A percentile compares a stretch with the other conserved stretches of the same genome.
phyloP scores from a whole-genome alignment of 2,888 invertebrate species.

The Podabrus alpinus region DNA sequence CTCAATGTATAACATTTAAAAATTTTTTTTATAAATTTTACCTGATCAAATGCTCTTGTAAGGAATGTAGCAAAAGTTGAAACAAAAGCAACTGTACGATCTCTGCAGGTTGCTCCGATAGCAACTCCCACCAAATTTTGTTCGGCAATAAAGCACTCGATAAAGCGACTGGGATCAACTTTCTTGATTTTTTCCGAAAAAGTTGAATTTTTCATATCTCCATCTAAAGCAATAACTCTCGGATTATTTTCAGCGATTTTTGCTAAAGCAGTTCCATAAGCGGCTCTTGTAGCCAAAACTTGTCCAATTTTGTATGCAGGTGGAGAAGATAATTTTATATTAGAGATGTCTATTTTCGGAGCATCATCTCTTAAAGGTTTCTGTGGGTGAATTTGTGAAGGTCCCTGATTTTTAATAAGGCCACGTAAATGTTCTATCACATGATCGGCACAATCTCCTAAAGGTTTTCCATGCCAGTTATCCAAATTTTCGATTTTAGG shows the following conservation, averaged over 20 bases:
- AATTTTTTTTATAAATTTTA: conserved; percentile 47
- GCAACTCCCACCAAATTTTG: conserved; percentile 97
- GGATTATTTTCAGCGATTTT: conserved; percentile 78
- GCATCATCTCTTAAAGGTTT: conserved; percentile 70
- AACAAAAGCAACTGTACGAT: conserved; percentile 90
- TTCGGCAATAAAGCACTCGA: conserved; percentile 99
- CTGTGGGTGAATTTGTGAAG: conserved; percentile 64
- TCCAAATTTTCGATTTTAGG: conserved; percentile 89
- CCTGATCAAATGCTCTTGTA: conserved; percentile 94
- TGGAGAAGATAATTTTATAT: conserved; percentile 74
- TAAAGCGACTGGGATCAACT: conserved; percentile 73
- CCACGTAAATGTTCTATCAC: conserved; percentile 69
- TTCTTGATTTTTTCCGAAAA: conserved; percentile 91
- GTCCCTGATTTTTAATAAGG: conserved; percentile 69
- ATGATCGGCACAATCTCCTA: conserved; percentile 79
- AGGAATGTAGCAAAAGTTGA: conserved; percentile 99
- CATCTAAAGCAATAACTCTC: conserved; percentile 93
- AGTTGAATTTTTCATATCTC: conserved; percentile 98
- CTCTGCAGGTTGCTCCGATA: conserved; percentile 91
- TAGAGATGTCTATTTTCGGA: conserved; percentile 72
- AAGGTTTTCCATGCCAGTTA: conserved; percentile 98
- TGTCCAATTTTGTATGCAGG: conserved; percentile 83
- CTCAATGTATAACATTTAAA: conserved; percentile 7
- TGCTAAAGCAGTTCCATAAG: conserved; percentile 92
- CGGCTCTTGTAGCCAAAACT: conserved; percentile 83